A percentile compares a stretch with the other conserved stretches of the same genome.
Evolutionary conservation across 2,113 vertebrate species (phyloP).

Genomic region (Bos indicus): DNA sequence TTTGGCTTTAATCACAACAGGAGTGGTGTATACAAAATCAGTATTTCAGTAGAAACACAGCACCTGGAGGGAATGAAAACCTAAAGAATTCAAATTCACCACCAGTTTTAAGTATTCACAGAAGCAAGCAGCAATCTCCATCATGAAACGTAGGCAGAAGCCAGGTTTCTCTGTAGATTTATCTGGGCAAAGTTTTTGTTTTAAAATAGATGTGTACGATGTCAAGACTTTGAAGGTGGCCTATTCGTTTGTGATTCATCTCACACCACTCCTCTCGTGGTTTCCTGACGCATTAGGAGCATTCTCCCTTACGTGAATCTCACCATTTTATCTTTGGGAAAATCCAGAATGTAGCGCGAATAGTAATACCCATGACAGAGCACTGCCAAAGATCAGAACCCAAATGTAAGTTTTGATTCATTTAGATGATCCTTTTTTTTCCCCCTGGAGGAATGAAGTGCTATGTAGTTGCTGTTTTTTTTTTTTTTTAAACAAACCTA

Average conservation of each 20-base stretch:
- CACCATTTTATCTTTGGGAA: not conserved
- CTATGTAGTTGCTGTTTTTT: not conserved
- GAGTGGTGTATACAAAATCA: not conserved
- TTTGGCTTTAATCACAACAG: not conserved
- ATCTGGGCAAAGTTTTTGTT: not conserved
- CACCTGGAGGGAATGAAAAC: not conserved
- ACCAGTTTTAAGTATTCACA: not conserved
- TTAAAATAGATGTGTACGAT: not conserved
- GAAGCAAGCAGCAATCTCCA: not conserved
- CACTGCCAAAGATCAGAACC: not conserved
- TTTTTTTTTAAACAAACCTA: not conserved
- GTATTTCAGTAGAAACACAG: not conserved
- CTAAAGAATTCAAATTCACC: not conserved
- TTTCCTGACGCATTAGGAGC: accelerated
- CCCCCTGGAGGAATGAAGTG: not conserved
- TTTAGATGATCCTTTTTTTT: not conserved
- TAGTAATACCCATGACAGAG: not conserved
- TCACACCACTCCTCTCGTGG: accelerated
- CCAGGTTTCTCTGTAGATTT: not conserved
- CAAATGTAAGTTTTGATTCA: not conserved
- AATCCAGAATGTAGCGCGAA: not conserved
- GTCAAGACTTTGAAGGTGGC: not conserved
- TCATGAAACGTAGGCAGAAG: not conserved
- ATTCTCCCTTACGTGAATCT: not conserved
- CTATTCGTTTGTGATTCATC: not conserved